phyloP scores from a whole-genome alignment of 2,797 vertebrate species.

The Strix occidentalis region DNA sequence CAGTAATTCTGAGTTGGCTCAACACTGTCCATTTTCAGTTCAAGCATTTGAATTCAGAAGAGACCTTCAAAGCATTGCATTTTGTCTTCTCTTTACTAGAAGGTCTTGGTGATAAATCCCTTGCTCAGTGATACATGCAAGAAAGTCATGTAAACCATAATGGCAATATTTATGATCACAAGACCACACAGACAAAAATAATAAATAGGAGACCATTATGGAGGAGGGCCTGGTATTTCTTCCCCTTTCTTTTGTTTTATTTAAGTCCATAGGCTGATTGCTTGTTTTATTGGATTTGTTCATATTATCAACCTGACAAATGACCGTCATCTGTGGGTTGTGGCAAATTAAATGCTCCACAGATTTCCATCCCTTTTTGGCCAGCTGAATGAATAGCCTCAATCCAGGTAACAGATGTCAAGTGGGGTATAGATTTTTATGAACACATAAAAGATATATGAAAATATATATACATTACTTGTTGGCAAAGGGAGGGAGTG shows the following conservation, averaged over 20 bases:
- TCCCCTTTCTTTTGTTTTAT: not conserved
- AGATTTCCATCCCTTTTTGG: not conserved
- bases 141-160: not conserved
- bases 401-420: conserved; percentile 38
- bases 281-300: not conserved
- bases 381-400: not conserved
- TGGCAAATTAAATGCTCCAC: not conserved
- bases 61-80: not conserved
- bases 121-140: not conserved
- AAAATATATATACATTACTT: not conserved
- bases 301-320: not conserved
- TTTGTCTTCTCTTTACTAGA: not conserved
- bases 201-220: not conserved
- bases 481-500: not conserved
- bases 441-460: not conserved
- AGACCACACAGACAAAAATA: not conserved
- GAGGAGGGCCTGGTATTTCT: not conserved
- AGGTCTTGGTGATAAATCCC: not conserved
- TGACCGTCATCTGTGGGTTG: not conserved
- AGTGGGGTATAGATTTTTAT: not conserved
- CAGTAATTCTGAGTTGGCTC: not conserved
- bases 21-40: not conserved
- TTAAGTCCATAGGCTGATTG: not conserved
- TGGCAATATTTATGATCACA: not conserved
- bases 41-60: not conserved